Conservation (phyloP, 1,140 invertebrate genomes). For the Sitodiplosis mosellana region DNA sequence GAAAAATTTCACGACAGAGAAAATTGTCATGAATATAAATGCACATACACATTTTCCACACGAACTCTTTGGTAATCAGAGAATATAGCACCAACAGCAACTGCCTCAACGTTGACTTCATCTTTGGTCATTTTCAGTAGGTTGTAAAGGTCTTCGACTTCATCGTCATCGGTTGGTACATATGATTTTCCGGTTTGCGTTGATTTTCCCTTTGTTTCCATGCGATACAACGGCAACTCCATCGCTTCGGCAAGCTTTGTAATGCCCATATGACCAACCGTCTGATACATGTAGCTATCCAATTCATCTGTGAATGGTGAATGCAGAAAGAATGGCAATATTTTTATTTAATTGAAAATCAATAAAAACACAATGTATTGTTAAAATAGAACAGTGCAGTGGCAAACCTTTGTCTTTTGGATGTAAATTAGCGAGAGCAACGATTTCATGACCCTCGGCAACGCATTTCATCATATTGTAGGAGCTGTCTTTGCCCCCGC, state of each 20-base stretch:
- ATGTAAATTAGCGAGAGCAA: slow-evolving; percentile 88
- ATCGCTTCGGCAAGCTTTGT: slow-evolving; percentile 84
- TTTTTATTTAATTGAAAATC: too few species aligned
- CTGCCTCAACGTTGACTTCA: slow-evolving; percentile 67
- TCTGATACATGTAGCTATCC: slow-evolving; percentile 99
- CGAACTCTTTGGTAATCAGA: slow-evolving; percentile 95
- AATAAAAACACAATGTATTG: background rate
- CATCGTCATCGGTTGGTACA: slow-evolving; percentile 70
- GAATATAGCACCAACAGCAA: slow-evolving; percentile 90
- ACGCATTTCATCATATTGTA: slow-evolving; percentile 98
- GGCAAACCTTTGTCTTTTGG: slow-evolving; percentile 59
- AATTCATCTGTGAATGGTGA: slow-evolving; percentile 56
- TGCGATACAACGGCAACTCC: slow-evolving; percentile 76
- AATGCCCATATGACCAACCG: slow-evolving; percentile 90
- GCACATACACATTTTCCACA: slow-evolving; percentile 91
- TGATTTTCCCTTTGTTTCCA: slow-evolving; percentile 65
- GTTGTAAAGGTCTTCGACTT: slow-evolving; percentile 95
- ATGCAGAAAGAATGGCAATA: background rate
- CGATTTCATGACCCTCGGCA: slow-evolving; percentile 85
- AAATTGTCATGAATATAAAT: slow-evolving; percentile 5
- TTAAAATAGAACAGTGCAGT: background rate
- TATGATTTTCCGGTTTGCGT: slow-evolving; percentile 66
- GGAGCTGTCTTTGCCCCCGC: slow-evolving; percentile 98
- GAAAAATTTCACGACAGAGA: background rate
- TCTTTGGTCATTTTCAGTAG: slow-evolving; percentile 72